phyloP scores from a whole-genome alignment of 2,797 vertebrate species.

The Tolypeutes matacus region DNA sequence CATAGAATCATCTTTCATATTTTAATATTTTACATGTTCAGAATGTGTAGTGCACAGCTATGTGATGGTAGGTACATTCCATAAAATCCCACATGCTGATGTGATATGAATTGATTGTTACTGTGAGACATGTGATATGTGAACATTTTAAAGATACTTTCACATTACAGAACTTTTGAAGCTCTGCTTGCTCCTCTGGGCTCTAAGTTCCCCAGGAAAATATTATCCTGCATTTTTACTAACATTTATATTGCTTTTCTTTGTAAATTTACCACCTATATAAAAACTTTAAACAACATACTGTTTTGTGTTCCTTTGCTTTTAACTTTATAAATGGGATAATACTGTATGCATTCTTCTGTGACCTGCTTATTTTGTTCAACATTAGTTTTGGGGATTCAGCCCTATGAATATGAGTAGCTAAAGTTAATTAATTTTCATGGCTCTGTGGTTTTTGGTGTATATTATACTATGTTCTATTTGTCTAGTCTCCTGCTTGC shows the following conservation, averaged over 20 bases:
- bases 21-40: not conserved
- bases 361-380: not conserved
- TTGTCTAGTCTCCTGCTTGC: not conserved
- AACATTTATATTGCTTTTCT: not conserved
- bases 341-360: not conserved
- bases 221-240: not conserved
- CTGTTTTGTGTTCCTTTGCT: not conserved
- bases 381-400: not conserved
- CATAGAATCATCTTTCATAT: not conserved
- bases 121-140: not conserved
- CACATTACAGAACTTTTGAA: not conserved
- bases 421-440: slow-evolving; percentile 23
- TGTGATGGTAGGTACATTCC: not conserved
- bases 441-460: not conserved
- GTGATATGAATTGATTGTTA: not conserved
- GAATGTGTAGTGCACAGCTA: not conserved
- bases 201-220: not conserved
- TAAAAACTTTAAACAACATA: not conserved
- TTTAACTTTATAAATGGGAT: not conserved
- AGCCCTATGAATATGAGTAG: not conserved
- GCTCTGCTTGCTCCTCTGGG: too few species aligned
- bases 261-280: not conserved
- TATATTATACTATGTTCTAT: not conserved
- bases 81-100: not conserved
- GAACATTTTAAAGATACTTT: not conserved